Base-by-base conservation (phyloP, 1,140 invertebrate genomes). In the Melipona quadrifasciata region DNA sequence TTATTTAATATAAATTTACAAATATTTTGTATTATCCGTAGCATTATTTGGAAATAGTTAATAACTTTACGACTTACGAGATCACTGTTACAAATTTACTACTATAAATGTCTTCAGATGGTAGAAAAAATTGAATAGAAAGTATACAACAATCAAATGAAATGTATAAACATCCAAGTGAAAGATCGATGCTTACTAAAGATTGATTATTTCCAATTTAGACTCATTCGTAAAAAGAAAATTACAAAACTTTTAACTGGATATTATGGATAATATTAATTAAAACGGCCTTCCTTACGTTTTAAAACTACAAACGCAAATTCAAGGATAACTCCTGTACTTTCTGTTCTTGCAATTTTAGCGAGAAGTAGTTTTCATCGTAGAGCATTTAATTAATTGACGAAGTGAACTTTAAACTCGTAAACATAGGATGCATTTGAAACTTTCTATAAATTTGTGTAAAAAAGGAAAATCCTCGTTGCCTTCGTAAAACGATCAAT, bases 381-480 rank as follows among this genome's bases (percentile, higher is more conserved):
- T 24, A 8, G 4, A 74, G 8, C 47, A 27, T 74, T 81, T 74
- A 58, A 53, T 73, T 81, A 81, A 81, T 64, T 64, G n/a, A 53
- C 53, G 19, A 73, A 81, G 27, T 64, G 34, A 24, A 80, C 79
- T 81, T 74, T 53, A 47, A 74, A 73, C 55, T 73, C n/a, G 57
- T 47, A 73, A 73, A 64, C 27, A 21, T 72, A 8, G 3, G 16
- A 27, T n/a, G 21, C 39, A 51, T 70, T 74, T 51, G 19, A 65
- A 74, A 65, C 27, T 72, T 80, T 27, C 39, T 61, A 24, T 17
- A 4, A 3, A 39, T 34, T 51, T 19, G 21, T 10, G 4, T 11
- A 8, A 51, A 57, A 74, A 19, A 14, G 21, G 16, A 65, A 81
- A 74, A 53, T 65, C 31, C 55, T 58, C 24, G 67, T 31, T 55